Conservation (phyloP, 2,888 invertebrate species). For the Frankliniella intonsa region DNA sequence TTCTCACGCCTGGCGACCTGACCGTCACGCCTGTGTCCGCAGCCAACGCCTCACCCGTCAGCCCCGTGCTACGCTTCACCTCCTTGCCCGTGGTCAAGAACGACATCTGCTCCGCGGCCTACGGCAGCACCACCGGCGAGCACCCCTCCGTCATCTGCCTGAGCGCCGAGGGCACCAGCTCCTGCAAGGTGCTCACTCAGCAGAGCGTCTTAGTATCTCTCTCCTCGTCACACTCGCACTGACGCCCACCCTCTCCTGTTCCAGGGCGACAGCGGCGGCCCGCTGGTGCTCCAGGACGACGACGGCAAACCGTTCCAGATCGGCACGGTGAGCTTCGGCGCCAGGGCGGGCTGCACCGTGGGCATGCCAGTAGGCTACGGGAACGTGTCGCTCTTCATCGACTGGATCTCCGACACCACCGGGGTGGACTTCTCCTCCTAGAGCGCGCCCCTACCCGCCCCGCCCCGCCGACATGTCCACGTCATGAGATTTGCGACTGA, state of each 20-base stretch:
- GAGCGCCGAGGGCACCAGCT: conserved; percentile 30
- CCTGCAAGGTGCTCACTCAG: conserved; percentile 33
- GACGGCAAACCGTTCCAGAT: conserved; percentile 35
- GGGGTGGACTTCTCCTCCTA: neutral
- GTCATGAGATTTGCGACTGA: no score
- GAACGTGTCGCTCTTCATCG: neutral
- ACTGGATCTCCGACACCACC: conserved; percentile 3
- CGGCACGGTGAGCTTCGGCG: conserved; percentile 39
- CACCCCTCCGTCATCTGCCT: neutral
- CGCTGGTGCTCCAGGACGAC: conserved; percentile 34
- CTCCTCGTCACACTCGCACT: no score
- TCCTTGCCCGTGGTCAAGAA: neutral
- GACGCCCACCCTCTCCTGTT: neutral
- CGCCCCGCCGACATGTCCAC: no score
- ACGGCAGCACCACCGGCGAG: neutral
- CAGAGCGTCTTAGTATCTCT: neutral
- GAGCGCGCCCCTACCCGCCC: no score
- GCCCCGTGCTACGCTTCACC: conserved; percentile 18
- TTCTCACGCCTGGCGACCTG: neutral
- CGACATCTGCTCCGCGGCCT: neutral
- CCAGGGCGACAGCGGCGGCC: conserved; percentile 41
- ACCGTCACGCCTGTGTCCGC: neutral
- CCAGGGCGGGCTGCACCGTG: conserved; percentile 20
- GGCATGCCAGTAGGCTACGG: conserved; percentile 1
- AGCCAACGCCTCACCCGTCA: neutral